phyloP scores from a whole-genome alignment of 2,888 invertebrate genomes.

The Scotopteryx bipunctaria region DNA sequence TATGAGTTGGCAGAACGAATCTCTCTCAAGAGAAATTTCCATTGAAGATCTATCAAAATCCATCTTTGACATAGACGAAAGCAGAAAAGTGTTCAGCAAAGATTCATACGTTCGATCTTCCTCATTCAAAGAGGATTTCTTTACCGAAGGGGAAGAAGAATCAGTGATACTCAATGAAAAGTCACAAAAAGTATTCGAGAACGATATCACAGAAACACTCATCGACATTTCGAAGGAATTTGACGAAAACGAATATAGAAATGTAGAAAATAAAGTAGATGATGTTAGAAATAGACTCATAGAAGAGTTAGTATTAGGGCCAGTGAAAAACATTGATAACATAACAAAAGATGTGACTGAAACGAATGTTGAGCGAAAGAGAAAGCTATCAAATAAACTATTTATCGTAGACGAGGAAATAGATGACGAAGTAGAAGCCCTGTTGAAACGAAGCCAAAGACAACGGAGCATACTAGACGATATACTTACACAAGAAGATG shows the following conservation, averaged over 20 bases:
- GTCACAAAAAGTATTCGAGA: conserved; percentile 73
- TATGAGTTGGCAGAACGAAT: conserved; percentile 79
- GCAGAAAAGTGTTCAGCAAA: conserved; percentile 77
- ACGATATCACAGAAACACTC: conserved; percentile 75
- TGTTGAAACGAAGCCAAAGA: conserved; percentile 85
- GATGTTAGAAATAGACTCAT: conserved; percentile 72
- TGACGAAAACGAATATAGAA: conserved; percentile 65
- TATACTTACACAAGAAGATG: conserved; percentile 85
- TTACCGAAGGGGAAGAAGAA: conserved; percentile 72
- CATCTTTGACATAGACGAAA: conserved; percentile 78
- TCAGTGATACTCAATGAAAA: conserved; percentile 68
- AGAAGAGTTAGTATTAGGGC: conserved; percentile 71
- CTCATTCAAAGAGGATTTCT: conserved; percentile 77
- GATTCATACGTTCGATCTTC: conserved; percentile 73
- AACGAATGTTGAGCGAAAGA: conserved; percentile 67
- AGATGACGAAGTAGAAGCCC: conserved; percentile 85
- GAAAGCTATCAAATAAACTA: conserved; percentile 54
- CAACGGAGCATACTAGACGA: conserved; percentile 88
- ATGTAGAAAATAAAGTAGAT: conserved; percentile 60
- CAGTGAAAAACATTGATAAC: conserved; percentile 60
- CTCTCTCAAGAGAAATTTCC: conserved; percentile 82
- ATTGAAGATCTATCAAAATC: conserved; percentile 82
- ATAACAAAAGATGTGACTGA: conserved; percentile 72
- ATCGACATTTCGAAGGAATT: conserved; percentile 76
- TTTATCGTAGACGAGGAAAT: conserved; percentile 77